phyloP scores from a whole-genome alignment of 2,113 vertebrate species.

The Sterrhoptilus dennistouni region DNA sequence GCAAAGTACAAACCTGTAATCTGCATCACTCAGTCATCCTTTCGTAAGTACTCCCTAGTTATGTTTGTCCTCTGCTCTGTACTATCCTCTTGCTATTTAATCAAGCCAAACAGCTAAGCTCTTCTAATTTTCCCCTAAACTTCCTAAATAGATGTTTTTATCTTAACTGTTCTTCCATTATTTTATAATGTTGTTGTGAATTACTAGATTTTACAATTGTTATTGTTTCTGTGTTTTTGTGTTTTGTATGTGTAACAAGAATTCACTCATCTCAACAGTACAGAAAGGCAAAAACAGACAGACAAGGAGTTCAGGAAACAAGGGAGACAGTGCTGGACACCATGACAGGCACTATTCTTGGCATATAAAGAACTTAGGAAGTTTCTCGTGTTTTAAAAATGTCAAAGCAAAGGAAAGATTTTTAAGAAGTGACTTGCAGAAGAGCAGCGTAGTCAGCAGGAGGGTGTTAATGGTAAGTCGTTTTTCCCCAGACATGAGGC shows the following conservation, averaged over 20 bases:
- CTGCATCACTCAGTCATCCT: background rate
- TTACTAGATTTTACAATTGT: background rate
- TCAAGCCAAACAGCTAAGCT: background rate
- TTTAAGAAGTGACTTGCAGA: background rate
- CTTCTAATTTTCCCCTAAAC: background rate
- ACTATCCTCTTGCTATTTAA: background rate
- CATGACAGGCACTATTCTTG: background rate
- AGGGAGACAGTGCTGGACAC: background rate
- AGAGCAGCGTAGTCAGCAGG: background rate
- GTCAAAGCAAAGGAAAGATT: background rate
- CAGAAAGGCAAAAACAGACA: background rate
- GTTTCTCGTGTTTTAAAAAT: background rate
- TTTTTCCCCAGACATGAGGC: background rate
- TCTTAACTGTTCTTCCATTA: background rate
- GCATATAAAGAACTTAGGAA: background rate
- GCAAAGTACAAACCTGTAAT: background rate
- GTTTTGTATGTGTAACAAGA: background rate
- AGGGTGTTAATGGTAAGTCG: background rate
- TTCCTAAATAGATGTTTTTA: background rate
- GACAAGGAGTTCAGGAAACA: background rate
- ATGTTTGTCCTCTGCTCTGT: background rate
- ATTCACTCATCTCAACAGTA: background rate
- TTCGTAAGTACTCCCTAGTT: background rate
- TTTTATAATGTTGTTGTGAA: background rate
- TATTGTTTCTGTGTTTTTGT: background rate